Evolutionary conservation across 2,113 vertebrate genomes (phyloP).

Genomic region (Thamnophis sirtalis): DNA sequence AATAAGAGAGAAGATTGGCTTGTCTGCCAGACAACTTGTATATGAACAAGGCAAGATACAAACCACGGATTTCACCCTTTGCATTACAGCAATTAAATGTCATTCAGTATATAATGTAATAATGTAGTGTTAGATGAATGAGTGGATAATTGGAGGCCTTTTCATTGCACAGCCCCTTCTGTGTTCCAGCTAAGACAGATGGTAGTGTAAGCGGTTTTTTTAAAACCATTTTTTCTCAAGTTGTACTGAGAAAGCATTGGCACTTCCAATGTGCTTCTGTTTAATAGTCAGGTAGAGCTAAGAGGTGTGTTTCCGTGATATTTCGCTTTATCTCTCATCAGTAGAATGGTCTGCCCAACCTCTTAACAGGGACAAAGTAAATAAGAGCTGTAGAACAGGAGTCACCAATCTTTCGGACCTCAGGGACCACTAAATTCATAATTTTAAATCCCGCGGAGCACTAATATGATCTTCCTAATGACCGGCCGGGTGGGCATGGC

Average conservation of each 20-base stretch:
- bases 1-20: not conserved
- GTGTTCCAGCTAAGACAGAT: not conserved
- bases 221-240: not conserved
- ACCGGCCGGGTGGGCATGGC: too few species aligned
- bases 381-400: not conserved
- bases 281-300: not conserved
- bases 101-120: not conserved
- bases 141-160: not conserved
- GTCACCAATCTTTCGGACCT: too few species aligned
- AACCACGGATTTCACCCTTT: not conserved
- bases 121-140: not conserved
- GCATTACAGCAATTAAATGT: not conserved
- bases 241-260: not conserved
- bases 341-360: not conserved
- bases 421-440: too few species aligned
- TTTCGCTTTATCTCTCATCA: not conserved
- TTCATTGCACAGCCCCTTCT: not conserved
- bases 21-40: not conserved
- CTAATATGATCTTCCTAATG: too few species aligned
- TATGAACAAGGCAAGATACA: not conserved
- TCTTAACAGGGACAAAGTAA: not conserved
- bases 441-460: too few species aligned
- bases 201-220: not conserved
- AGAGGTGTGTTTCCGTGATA: not conserved
- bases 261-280: not conserved